phyloP scores from a whole-genome alignment of 2,888 invertebrate species.

The Volucella inflata region DNA sequence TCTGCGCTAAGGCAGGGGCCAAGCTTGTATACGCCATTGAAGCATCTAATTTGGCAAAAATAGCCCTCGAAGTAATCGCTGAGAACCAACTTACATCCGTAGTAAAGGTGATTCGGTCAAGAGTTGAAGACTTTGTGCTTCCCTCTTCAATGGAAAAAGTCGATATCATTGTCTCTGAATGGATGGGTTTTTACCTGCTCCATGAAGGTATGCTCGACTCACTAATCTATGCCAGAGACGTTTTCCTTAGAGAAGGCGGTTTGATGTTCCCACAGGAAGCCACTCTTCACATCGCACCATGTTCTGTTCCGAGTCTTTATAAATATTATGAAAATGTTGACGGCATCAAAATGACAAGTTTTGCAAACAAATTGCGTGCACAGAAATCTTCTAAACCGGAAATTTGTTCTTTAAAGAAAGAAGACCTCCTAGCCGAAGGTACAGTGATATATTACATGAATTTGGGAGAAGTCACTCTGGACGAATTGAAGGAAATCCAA shows the following conservation, averaged over 20 bases:
- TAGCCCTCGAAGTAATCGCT: constrained; percentile 87
- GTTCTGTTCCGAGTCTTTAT: constrained; percentile 86
- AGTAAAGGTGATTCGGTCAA: constrained; percentile 86
- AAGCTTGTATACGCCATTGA: constrained; percentile 93
- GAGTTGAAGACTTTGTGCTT: constrained; percentile 86
- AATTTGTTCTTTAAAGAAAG: constrained; percentile 84
- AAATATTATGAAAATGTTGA: constrained; percentile 91
- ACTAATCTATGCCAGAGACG: constrained; percentile 91
- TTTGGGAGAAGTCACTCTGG: constrained; percentile 86
- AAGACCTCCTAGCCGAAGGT: constrained; percentile 87
- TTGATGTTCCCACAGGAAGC: constrained; percentile 90
- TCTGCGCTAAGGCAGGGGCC: constrained; percentile 95
- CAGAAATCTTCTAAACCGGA: constrained; percentile 88
- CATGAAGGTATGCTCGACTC: constrained; percentile 98
- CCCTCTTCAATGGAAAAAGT: constrained; percentile 87
- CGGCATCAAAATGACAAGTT: constrained; percentile 90
- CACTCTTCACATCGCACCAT: constrained; percentile 85
- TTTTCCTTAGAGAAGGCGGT: constrained; percentile 90
- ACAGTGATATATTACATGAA: constrained; percentile 88
- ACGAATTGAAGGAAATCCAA: constrained; percentile 86
- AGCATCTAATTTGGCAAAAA: constrained; percentile 88
- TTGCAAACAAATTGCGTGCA: constrained; percentile 87
- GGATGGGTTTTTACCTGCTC: constrained; percentile 98
- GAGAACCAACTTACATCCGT: constrained; percentile 88
- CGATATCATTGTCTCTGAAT: constrained; percentile 96